Evolutionary conservation across 2,113 vertebrate species (phyloP), one percentile per base, ranked within the genome.

Genomic region (Prionailurus viverrinus): DNA sequence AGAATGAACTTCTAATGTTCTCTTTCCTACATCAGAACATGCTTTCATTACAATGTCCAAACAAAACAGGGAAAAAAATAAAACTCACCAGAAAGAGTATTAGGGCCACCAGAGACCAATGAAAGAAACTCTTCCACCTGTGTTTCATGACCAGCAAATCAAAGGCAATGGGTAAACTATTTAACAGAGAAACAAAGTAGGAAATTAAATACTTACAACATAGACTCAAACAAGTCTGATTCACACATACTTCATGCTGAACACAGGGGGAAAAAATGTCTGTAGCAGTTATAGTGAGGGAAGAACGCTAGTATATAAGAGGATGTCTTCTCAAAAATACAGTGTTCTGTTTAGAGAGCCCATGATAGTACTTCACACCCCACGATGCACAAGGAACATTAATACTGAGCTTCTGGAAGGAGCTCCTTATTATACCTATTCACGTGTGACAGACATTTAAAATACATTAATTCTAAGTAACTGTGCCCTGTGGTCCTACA

Each of bases 161-260:
- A 79, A 99, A 99, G 84, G 99, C 99, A 96, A 99, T 99, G 5
- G 99, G 99, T 93, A 99, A 83, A 91, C 99, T 99, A 97, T 83
- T 97, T 45, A 98, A 95, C 1, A 73, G 69, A 78, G 27, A 95
- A 94, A 97, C 4, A 91, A 61, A 93, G 55, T n/a, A 3, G 31
- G 53, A 29, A 36, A 65, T 87, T 92, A 81, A 88, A 96, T 15
- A 61, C 31, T 91, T 18, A 39, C 36, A 80, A 31, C 4, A 58
- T 5, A 84, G 39, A 55, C 80, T 91, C 55, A 41, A 31, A 87
- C 13, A 51, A 33, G 11, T 81, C 66, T 66, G 55, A 95, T 76
- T 76, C 68, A 91, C 48, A 84, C 10, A 41, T 6, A 55, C 63
- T 36, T 92, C 45, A 6, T 7, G 31, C 39, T 68, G 31, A 91